phyloP scores from a whole-genome alignment of 2,888 invertebrate genomes.

The Latrodectus elegans region DNA sequence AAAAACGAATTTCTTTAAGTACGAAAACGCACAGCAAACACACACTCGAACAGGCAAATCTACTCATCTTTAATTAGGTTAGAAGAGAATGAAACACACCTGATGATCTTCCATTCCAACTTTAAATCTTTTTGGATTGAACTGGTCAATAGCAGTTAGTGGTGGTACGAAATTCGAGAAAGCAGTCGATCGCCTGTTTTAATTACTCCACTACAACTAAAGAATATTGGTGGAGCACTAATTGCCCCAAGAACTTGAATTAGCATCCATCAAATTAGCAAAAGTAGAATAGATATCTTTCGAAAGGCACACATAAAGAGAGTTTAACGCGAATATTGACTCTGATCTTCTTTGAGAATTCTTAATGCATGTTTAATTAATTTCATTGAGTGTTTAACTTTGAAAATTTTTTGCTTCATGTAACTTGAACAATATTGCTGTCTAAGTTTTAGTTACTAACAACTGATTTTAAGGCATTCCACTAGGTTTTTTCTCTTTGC shows the following conservation, averaged over 20 bases:
- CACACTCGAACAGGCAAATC: constrained; percentile 8
- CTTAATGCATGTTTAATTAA: constrained; percentile 29
- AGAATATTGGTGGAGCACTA: constrained; percentile 41
- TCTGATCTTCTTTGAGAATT: background rate
- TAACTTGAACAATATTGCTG: background rate
- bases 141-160: constrained; percentile 65
- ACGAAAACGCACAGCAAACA: constrained; percentile 16
- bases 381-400: constrained; percentile 8
- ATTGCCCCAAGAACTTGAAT: constrained; percentile 58
- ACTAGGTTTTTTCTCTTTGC: no score
- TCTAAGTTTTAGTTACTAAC: background rate
- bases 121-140: background rate
- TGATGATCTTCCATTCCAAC: constrained; percentile 57
- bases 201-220: constrained; percentile 58
- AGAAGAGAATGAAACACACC: constrained; percentile 53
- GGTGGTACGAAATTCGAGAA: constrained; percentile 42
- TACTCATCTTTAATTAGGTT: constrained; percentile 50
- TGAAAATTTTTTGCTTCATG: background rate
- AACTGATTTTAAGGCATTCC: background rate
- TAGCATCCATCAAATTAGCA: constrained; percentile 58
- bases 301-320: constrained; percentile 50
- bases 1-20: constrained; percentile 12
- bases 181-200: constrained; percentile 63
- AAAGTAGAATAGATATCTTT: constrained; percentile 58
- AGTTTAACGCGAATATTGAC: constrained; percentile 40